phyloP scores from a whole-genome alignment of 2,888 invertebrate genomes.

The Fragum sueziense region DNA sequence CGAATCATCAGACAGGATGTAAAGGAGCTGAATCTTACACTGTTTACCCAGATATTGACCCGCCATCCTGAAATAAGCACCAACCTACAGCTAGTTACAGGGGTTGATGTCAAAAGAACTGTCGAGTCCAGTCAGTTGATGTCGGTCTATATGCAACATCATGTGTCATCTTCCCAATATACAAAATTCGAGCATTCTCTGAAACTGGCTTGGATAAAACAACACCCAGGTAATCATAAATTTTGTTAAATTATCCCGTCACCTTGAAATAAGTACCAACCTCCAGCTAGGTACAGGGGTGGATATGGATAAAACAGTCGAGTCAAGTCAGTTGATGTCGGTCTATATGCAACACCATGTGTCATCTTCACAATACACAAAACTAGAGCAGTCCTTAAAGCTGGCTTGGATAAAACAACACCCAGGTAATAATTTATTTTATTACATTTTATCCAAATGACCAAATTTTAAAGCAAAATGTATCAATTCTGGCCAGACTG shows the following conservation, averaged over 20 bases:
- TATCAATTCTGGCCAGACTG: too few relatives aligned
- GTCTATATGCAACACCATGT: slow-evolving; percentile 58
- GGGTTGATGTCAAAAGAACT: slow-evolving; percentile 23
- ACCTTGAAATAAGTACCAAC: too few relatives aligned
- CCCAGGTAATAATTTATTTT: slow-evolving; percentile 60
- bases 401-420: slow-evolving; percentile 58
- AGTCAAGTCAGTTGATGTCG: slow-evolving; percentile 42
- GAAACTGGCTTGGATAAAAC: slow-evolving; percentile 54
- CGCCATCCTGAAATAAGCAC: slow-evolving; percentile 36
- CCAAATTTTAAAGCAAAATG: too few relatives aligned
- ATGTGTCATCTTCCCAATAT: slow-evolving; percentile 56
- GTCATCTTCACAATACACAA: slow-evolving; percentile 48
- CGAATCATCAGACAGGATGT: slow-evolving; percentile 37
- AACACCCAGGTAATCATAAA: slow-evolving; percentile 53
- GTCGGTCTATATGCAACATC: slow-evolving; percentile 56
- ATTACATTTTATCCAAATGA: too few relatives aligned
- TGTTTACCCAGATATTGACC: slow-evolving; percentile 46
- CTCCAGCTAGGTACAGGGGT: slow-evolving; percentile 29
- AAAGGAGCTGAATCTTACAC: slow-evolving; percentile 43
- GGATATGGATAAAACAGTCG: slow-evolving; percentile 32
- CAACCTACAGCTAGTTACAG: slow-evolving; percentile 41
- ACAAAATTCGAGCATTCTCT: slow-evolving; percentile 49
- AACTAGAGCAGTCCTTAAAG: slow-evolving; percentile 52
- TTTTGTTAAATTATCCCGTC: too few relatives aligned
- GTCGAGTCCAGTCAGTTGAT: slow-evolving; percentile 45